Conservation (phyloP, 2,888 invertebrate genomes). For the Lepeophtheirus nordmannii region DNA sequence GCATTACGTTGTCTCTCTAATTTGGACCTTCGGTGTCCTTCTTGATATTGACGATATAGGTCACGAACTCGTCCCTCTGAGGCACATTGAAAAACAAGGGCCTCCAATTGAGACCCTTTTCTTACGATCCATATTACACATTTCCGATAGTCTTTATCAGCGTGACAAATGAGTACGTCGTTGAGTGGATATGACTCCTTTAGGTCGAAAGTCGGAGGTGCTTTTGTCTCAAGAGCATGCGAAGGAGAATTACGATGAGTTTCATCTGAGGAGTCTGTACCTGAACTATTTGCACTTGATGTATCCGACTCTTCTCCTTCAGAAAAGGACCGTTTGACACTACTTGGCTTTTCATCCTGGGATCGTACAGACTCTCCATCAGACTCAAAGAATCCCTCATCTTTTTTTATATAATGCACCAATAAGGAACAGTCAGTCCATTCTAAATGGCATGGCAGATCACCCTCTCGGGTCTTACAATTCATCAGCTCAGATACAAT, state of each 20-base stretch:
- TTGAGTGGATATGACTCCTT: constrained; percentile 29
- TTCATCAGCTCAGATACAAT: constrained; percentile 26
- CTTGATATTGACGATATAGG: constrained; percentile 31
- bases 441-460: constrained; percentile 18
- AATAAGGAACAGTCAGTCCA: constrained; percentile 17
- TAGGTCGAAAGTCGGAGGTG: constrained; percentile 10
- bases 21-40: constrained; percentile 30
- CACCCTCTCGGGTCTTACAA: constrained; percentile 8
- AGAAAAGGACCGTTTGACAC: constrained; percentile 14
- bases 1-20: constrained; percentile 29
- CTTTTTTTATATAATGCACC: constrained; percentile 28
- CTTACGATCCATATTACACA: constrained; percentile 33
- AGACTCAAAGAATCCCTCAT: constrained; percentile 39
- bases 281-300: constrained; percentile 31
- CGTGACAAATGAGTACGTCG: constrained; percentile 33
- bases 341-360: constrained; percentile 27
- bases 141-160: constrained; percentile 29
- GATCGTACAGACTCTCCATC: constrained; percentile 32
- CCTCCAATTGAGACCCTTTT: constrained; percentile 29
- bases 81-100: constrained; percentile 31
- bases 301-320: constrained; percentile 26
- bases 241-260: constrained; percentile 16
- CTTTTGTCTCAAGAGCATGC: not conserved
- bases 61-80: constrained; percentile 30
- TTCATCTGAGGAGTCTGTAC: constrained; percentile 18